phyloP scores from a whole-genome alignment of 1,140 invertebrate genomes.

The Schlechtendalia chinensis region DNA sequence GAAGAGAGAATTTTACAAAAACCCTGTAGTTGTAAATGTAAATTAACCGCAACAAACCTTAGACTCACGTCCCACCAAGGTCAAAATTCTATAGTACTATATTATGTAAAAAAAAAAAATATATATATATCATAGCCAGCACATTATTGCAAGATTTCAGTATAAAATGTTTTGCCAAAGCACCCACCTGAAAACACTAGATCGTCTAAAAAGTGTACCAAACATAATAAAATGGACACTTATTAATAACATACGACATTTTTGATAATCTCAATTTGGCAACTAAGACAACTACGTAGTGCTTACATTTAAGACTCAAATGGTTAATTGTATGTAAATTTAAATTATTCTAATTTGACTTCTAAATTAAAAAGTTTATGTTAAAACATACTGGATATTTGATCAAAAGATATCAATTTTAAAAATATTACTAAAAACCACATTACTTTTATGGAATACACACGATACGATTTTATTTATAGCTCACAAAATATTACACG shows the following conservation, averaged over 20 bases:
- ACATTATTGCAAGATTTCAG: constrained; percentile 33
- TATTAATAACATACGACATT: constrained; percentile 30
- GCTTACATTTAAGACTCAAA: background rate
- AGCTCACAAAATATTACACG: background rate
- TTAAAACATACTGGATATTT: background rate
- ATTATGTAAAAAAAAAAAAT: constrained; percentile 25
- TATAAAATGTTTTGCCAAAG: constrained; percentile 20
- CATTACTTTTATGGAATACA: background rate
- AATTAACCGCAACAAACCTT: constrained; percentile 6
- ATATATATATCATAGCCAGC: constrained; percentile 40
- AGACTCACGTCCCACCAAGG: constrained; percentile 28
- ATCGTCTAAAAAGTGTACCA: constrained; percentile 15
- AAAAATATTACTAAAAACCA: background rate
- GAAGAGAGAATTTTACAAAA: constrained; percentile 17
- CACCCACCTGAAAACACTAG: constrained; percentile 27
- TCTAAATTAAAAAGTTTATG: too few relatives aligned
- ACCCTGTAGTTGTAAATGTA: constrained; percentile 1
- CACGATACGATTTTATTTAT: background rate
- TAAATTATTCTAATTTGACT: background rate
- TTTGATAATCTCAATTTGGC: constrained; percentile 26
- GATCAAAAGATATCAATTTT: background rate
- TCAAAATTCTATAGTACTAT: constrained; percentile 4
- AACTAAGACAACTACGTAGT: constrained; percentile 7
- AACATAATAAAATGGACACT: constrained; percentile 29
- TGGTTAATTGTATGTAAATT: background rate